Conservation (phyloP, 2,888 invertebrate species). For the Cremastinae sp. region DNA sequence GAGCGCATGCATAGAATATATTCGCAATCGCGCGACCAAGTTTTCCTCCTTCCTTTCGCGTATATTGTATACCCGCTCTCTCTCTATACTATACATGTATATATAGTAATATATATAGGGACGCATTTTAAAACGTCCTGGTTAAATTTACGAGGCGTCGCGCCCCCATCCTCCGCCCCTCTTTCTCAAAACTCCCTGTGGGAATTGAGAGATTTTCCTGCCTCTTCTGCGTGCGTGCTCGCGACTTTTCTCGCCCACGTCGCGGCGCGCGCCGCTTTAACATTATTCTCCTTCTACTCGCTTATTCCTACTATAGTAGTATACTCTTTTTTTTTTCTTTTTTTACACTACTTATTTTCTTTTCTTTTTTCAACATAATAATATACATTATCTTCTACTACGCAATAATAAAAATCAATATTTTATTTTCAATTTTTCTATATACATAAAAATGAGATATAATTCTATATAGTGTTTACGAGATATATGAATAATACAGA, state of each 20-base stretch:
- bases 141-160: constrained; percentile 70
- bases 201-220: constrained; percentile 70
- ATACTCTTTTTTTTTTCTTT: background rate
- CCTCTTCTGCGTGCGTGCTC: too few species aligned
- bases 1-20: too few species aligned
- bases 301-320: background rate
- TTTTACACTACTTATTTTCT: background rate
- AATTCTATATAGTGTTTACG: too few species aligned
- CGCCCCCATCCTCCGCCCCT: constrained; percentile 53
- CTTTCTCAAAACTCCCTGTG: constrained; percentile 62
- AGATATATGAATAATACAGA: too few species aligned
- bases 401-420: too few species aligned
- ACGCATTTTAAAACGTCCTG: constrained; percentile 68
- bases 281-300: background rate
- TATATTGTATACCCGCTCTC: too few species aligned
- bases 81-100: too few species aligned
- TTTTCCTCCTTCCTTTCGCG: too few species aligned
- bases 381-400: too few species aligned
- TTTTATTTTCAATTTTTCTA: too few species aligned
- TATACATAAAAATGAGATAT: too few species aligned
- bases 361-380: too few species aligned
- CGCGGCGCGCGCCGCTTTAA: background rate
- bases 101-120: constrained; percentile 55
- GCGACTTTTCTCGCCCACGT: constrained; percentile 15
- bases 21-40: constrained; percentile 48